A percentile compares a stretch with the other conserved stretches of the same genome.
These are phyloP conservation scores for Gallinago solitaria DNA, from an alignment of 2,797 vertebrate species.

Conservation along the genomic window DNA sequence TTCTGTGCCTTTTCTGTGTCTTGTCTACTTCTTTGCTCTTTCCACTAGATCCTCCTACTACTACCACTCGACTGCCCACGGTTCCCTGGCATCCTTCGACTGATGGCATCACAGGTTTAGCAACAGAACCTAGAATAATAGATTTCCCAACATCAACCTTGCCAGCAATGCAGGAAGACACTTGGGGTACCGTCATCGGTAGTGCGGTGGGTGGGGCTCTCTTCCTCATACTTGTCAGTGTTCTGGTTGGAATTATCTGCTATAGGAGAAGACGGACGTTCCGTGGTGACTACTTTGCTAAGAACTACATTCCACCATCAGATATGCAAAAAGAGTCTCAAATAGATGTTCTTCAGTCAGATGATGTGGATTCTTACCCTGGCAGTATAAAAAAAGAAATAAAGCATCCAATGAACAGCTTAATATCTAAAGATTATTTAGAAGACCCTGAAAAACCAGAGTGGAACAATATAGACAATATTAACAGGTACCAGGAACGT, in stretches of 20 bases:
- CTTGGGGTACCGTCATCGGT: slow-evolving; percentile 88
- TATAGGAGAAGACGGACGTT: slow-evolving; percentile 94
- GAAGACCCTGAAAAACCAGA: slow-evolving; percentile 88
- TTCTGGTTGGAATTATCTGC: slow-evolving; percentile 85
- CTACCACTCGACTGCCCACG: slow-evolving; percentile 86
- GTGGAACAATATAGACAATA: slow-evolving; percentile 89
- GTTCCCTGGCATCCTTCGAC: slow-evolving; percentile 84
- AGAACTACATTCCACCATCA: slow-evolving; percentile 95
- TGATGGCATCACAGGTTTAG: slow-evolving; percentile 81
- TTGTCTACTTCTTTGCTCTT: slow-evolving; percentile 87
- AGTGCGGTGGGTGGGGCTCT: slow-evolving; percentile 90
- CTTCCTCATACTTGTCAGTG: slow-evolving; percentile 87
- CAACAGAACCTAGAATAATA: slow-evolving; percentile 80
- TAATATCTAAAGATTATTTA: slow-evolving; percentile 93
- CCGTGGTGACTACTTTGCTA: slow-evolving; percentile 98
- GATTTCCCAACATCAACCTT: slow-evolving; percentile 86
- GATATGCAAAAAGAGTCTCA: slow-evolving; percentile 99
- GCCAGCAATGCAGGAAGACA: slow-evolving; percentile 84
- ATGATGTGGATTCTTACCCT: slow-evolving; percentile 87
- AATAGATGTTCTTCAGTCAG: slow-evolving; percentile 94
- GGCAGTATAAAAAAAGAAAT: slow-evolving; percentile 83
- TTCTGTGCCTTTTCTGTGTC: slow-evolving; percentile 92
- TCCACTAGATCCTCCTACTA: slow-evolving; percentile 95
- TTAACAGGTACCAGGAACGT: slow-evolving; percentile 82
- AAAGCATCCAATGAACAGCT: slow-evolving; percentile 82